Evolutionary conservation across 64 coral and sea anemone species (phyloP).

Genomic region (Platygyra sinensis): DNA sequence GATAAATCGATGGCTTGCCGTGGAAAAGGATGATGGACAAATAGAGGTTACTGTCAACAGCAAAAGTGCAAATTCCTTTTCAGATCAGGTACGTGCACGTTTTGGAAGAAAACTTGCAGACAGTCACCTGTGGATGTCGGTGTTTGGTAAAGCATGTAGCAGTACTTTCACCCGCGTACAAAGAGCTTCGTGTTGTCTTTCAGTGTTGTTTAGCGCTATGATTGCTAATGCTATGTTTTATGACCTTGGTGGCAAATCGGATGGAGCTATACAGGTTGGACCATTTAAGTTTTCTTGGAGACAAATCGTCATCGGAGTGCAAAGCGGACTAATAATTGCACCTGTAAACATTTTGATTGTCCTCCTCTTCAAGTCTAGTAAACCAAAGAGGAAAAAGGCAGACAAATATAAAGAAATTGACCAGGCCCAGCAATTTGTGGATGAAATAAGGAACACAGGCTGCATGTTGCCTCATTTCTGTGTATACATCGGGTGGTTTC

Average conservation of each 20-base stretch:
- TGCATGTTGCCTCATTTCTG: conserved; percentile 50
- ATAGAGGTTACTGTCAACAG: conserved; percentile 46
- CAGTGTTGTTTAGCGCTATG: conserved; percentile 28
- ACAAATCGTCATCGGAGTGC: conserved; percentile 44
- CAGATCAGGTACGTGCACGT: conserved; percentile 18
- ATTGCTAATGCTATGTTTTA: conserved; percentile 61
- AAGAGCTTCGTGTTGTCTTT: conserved; percentile 35
- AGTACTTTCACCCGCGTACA: conserved; percentile 54
- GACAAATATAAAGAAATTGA: conserved; percentile 15
- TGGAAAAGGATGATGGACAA: conserved; percentile 25
- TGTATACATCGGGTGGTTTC: conserved; percentile 60
- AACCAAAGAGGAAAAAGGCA: not conserved
- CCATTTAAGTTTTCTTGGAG: conserved; percentile 47
- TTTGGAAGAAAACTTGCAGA: conserved; percentile 46
- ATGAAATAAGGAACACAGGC: conserved; percentile 23
- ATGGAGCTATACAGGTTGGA: conserved; percentile 34
- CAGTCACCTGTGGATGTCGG: conserved; percentile 64
- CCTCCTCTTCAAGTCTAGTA: conserved; percentile 53
- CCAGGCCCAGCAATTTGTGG: not conserved
- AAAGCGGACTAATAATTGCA: conserved; percentile 27
- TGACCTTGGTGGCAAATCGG: conserved; percentile 1
- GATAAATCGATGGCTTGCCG: conserved; percentile 55
- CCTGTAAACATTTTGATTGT: conserved; percentile 64
- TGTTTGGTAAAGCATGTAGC: conserved; percentile 42
- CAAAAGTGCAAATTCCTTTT: conserved; percentile 1